phyloP scores from a whole-genome alignment of 2,797 vertebrate genomes.

The Siniperca obscura region DNA sequence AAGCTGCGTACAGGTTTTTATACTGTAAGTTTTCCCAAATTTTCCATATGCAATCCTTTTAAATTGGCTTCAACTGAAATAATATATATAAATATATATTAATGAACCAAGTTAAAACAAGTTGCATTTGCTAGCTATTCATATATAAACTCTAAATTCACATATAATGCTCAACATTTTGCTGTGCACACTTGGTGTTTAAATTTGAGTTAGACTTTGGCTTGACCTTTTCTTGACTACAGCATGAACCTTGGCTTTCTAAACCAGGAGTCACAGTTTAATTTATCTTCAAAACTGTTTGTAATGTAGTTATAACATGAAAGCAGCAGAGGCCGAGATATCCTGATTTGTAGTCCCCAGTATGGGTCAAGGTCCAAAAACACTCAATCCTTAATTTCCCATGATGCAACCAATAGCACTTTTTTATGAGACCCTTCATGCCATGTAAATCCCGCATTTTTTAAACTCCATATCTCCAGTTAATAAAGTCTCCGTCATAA shows the following conservation, averaged over 20 bases:
- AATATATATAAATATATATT: too few relatives aligned
- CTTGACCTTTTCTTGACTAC: not conserved
- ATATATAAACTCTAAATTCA: not conserved
- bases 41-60: not conserved
- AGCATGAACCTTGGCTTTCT: not conserved
- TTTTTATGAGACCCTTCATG: not conserved
- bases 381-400: not conserved
- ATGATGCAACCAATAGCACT: too few relatives aligned
- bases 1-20: not conserved
- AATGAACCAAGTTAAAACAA: too few relatives aligned
- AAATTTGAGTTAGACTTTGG: not conserved
- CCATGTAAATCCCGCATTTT: not conserved
- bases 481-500: too few relatives aligned
- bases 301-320: too few relatives aligned
- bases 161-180: not conserved
- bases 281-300: not conserved
- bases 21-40: not conserved
- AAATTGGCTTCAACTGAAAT: not conserved
- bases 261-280: not conserved
- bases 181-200: not conserved
- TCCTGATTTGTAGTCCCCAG: too few relatives aligned
- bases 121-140: not conserved
- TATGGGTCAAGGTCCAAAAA: not conserved
- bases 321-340: too few relatives aligned
- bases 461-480: too few relatives aligned